These are phyloP conservation scores for Epinephelus fuscoguttatus DNA, from an alignment of 2,113 vertebrate species.

Conservation along the genomic window DNA sequence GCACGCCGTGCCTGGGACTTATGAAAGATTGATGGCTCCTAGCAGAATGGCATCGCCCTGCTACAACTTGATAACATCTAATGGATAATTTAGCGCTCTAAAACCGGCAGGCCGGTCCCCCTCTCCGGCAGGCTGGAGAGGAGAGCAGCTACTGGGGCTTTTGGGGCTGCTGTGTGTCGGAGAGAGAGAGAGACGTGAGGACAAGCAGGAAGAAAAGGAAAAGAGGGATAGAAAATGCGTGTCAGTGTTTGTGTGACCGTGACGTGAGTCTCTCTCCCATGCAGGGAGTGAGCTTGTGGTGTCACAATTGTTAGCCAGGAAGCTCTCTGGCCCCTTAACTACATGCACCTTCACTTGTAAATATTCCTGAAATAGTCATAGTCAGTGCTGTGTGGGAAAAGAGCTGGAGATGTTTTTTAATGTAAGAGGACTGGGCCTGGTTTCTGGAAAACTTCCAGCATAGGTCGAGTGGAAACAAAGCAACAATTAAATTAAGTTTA, in stretches of 20 bases:
- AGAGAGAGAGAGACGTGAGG: constrained; percentile 32
- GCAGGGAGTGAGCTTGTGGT: constrained; percentile 35
- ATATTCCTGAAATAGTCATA: not conserved
- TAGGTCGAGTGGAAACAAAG: not conserved
- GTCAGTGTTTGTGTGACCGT: constrained; percentile 23
- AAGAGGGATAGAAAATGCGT: constrained; percentile 34
- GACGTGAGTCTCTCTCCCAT: constrained; percentile 16
- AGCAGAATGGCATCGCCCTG: constrained; percentile 94
- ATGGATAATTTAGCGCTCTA: constrained; percentile 95
- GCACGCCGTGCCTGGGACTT: constrained; percentile 89
- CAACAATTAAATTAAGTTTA: not conserved
- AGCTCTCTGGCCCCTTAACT: constrained; percentile 20
- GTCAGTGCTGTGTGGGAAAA: not conserved
- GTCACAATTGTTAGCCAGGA: constrained; percentile 43
- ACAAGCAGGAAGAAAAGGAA: constrained; percentile 44
- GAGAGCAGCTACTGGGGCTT: constrained; percentile 71
- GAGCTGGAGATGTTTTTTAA: not conserved
- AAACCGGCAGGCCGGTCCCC: constrained; percentile 85
- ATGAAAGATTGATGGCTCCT: constrained; percentile 98
- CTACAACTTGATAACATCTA: constrained; percentile 99
- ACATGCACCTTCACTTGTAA: constrained; percentile 22
- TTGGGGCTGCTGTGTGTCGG: constrained; percentile 53
- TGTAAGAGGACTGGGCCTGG: not conserved
- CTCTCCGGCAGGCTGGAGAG: constrained; percentile 59
- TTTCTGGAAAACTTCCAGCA: constrained; percentile 13